phyloP scores from a whole-genome alignment of 2,888 invertebrate species.

The Trachelus tabidus region DNA sequence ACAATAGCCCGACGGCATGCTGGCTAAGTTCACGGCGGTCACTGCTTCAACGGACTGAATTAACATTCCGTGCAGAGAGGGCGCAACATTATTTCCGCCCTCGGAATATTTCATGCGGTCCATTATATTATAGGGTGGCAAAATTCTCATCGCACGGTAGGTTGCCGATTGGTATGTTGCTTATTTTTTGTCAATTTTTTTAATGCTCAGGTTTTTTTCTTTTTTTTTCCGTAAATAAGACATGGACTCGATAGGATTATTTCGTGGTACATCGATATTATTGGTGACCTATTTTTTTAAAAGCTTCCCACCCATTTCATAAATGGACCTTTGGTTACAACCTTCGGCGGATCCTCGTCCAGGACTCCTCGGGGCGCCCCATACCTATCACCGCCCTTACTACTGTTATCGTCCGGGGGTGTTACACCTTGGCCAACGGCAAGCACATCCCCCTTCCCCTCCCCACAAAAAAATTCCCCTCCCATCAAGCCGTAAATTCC shows the following conservation, averaged over 20 bases:
- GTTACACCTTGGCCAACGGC: background rate
- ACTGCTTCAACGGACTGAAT: background rate
- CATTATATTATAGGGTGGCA: background rate
- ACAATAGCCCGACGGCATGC: background rate
- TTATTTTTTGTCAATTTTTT: background rate
- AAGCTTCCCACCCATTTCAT: background rate
- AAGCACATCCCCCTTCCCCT: background rate
- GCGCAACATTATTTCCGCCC: background rate
- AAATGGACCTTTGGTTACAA: background rate
- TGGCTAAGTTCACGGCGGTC: background rate
- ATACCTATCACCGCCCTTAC: background rate
- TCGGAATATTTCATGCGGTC: background rate
- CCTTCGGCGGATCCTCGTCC: background rate
- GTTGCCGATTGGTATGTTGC: background rate
- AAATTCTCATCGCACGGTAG: background rate
- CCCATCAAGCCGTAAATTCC: background rate
- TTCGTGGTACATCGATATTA: background rate
- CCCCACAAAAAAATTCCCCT: background rate
- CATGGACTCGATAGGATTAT: background rate
- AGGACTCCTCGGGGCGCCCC: background rate
- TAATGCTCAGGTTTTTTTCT: too few relatives aligned
- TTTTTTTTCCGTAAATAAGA: background rate
- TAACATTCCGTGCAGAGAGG: background rate
- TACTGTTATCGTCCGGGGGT: background rate
- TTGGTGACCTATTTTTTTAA: background rate